Conservation (phyloP, 2,888 invertebrate genomes). For the Crocallis elinguaria region DNA sequence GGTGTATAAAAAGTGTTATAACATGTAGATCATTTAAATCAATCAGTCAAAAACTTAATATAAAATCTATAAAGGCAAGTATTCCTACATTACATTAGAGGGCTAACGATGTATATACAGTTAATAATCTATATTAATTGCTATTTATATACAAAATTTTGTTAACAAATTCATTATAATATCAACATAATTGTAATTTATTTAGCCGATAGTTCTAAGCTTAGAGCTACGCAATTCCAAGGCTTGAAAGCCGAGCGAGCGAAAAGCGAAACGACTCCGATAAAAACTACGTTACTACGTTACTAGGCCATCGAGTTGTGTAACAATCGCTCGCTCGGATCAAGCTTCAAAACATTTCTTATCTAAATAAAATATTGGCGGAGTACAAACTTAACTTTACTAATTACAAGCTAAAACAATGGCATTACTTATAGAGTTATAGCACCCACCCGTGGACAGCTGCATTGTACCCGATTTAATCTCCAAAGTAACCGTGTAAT, state of each 20-base stretch:
- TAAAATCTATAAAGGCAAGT: conserved; percentile 75
- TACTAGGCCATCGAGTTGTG: neutral
- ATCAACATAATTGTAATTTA: conserved; percentile 60
- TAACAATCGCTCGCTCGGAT: conserved; percentile 13
- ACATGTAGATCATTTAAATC: conserved; percentile 69
- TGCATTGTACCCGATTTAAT: conserved; percentile 47
- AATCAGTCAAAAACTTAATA: conserved; percentile 77
- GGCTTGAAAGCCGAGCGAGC: conserved; percentile 36
- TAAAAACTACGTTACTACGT: neutral
- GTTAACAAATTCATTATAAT: conserved; percentile 66
- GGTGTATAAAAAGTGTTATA: conserved; percentile 61
- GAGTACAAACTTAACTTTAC: conserved; percentile 45
- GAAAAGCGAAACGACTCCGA: conserved; percentile 13
- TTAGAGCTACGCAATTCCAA: conserved; percentile 56
- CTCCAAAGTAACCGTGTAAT: conserved; percentile 49
- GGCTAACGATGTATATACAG: conserved; percentile 53
- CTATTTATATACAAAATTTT: conserved; percentile 68
- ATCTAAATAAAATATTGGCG: conserved; percentile 46
- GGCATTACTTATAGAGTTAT: conserved; percentile 49
- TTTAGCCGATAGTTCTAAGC: conserved; percentile 43
- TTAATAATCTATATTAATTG: conserved; percentile 41
- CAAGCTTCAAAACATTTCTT: conserved; percentile 36
- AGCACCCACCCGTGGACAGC: conserved; percentile 51
- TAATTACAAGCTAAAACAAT: conserved; percentile 48
- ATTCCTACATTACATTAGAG: conserved; percentile 54